Conservation (phyloP, 2,888 invertebrate species). For the Rapana venosa region DNA sequence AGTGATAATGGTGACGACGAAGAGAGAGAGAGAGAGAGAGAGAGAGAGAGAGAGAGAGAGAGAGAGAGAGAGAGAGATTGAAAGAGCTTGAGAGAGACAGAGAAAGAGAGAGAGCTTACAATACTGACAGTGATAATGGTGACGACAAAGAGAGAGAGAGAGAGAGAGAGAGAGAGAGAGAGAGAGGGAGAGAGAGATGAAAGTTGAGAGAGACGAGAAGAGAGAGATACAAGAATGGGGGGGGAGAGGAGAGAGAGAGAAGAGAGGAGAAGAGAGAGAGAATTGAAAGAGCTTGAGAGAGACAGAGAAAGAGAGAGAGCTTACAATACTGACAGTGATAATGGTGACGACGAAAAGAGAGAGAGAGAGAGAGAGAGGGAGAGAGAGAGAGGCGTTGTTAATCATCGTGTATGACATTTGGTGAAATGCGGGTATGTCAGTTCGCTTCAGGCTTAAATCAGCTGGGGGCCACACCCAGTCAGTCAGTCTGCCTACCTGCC, state of each 20-base stretch:
- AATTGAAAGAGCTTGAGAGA: neutral
- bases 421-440: too few species aligned
- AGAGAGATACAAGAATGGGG: neutral
- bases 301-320: neutral
- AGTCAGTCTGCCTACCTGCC: neutral
- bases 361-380: too few species aligned
- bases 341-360: too few species aligned
- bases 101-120: neutral
- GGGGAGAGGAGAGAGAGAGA: neutral
- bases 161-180: slow-evolving; percentile 9
- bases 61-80: neutral
- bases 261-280: neutral
- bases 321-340: too few species aligned
- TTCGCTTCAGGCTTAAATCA: too few species aligned
- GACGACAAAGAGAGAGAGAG: neutral
- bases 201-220: neutral
- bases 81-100: neutral
- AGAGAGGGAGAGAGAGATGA: neutral
- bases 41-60: neutral
- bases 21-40: slow-evolving; percentile 1
- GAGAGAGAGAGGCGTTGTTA: too few species aligned
- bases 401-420: too few species aligned
- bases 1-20: too few species aligned
- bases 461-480: too few species aligned
- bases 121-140: too few species aligned